Percentiles rank a stretch among this genome's conserved stretches.
Conservation (phyloP, 2,888 invertebrate genomes). For the Mycalesis mineus region DNA sequence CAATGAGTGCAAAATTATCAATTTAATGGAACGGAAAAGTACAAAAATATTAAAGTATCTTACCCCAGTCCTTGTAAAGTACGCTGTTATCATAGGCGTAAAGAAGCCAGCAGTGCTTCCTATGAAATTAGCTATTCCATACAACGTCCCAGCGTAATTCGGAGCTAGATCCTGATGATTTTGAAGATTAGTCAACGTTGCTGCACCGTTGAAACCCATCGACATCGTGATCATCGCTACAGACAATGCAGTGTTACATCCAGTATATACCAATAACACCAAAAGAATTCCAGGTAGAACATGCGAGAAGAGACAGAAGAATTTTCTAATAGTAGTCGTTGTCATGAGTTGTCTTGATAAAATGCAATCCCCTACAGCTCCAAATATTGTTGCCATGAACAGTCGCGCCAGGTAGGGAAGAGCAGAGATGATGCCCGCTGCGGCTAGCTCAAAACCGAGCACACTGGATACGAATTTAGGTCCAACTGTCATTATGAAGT, state of each 20-base stretch:
- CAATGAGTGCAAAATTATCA: background rate
- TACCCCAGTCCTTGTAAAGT: constrained; percentile 78
- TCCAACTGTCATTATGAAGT: constrained; percentile 86
- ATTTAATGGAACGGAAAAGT: background rate
- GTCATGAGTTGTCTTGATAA: constrained; percentile 58
- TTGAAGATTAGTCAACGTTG: constrained; percentile 79
- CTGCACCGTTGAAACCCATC: constrained; percentile 82
- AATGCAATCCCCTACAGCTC: constrained; percentile 82
- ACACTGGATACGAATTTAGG: constrained; percentile 86
- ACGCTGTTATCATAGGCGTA: constrained; percentile 84
- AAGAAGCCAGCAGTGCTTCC: constrained; percentile 86
- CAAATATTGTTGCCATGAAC: constrained; percentile 83
- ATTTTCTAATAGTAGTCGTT: constrained; percentile 77
- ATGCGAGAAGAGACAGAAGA: constrained; percentile 81
- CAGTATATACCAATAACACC: constrained; percentile 77
- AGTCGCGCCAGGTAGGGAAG: constrained; percentile 84
- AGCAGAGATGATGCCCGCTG: constrained; percentile 84
- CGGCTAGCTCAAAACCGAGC: constrained; percentile 83
- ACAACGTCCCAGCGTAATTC: constrained; percentile 86
- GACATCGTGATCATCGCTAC: constrained; percentile 82
- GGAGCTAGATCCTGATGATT: constrained; percentile 87
- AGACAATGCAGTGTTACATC: constrained; percentile 80
- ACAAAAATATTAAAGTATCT: constrained; percentile 33
- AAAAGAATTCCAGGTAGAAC: constrained; percentile 72
- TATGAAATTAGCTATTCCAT: constrained; percentile 87